phyloP scores from a whole-genome alignment of 2,888 invertebrate species.

The Cacoxenus indagator region DNA sequence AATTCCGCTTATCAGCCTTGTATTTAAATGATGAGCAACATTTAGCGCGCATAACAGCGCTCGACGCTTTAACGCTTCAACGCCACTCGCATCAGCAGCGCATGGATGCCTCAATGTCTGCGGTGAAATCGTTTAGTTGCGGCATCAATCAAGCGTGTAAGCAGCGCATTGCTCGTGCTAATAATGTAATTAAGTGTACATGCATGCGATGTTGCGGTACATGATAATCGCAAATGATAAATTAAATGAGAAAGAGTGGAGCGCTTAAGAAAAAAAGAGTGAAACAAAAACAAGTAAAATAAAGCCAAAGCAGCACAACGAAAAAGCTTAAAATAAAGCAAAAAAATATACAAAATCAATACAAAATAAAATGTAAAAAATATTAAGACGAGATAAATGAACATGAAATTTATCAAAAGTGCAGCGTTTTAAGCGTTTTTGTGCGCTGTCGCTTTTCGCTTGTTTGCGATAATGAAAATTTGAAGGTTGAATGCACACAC shows the following conservation, averaged over 20 bases:
- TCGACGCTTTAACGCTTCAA: background rate
- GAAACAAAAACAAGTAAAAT: slow-evolving; percentile 44
- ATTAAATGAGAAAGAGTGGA: slow-evolving; percentile 41
- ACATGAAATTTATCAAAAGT: slow-evolving; percentile 39
- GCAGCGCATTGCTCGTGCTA: slow-evolving; percentile 47
- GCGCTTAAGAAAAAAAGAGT: background rate
- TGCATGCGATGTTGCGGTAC: slow-evolving; percentile 40
- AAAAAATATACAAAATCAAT: no score
- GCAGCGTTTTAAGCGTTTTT: background rate
- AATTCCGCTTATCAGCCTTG: background rate
- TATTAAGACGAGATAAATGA: slow-evolving; percentile 55
- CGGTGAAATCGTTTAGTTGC: slow-evolving; percentile 49
- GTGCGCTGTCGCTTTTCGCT: slow-evolving; percentile 3
- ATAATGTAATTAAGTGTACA: slow-evolving; percentile 65
- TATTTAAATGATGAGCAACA: background rate
- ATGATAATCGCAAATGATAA: slow-evolving; percentile 49
- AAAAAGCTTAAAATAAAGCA: no score
- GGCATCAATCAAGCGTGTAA: slow-evolving; percentile 51
- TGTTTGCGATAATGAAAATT: slow-evolving; percentile 27
- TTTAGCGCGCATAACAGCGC: background rate
- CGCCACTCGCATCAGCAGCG: background rate
- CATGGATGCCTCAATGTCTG: slow-evolving; percentile 25
- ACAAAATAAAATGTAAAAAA: no score
- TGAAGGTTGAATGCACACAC: slow-evolving; percentile 13
- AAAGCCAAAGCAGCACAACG: slow-evolving; percentile 38